Evolutionary conservation across 2,113 vertebrate genomes (phyloP).

Genomic region (Panurus biarmicus): DNA sequence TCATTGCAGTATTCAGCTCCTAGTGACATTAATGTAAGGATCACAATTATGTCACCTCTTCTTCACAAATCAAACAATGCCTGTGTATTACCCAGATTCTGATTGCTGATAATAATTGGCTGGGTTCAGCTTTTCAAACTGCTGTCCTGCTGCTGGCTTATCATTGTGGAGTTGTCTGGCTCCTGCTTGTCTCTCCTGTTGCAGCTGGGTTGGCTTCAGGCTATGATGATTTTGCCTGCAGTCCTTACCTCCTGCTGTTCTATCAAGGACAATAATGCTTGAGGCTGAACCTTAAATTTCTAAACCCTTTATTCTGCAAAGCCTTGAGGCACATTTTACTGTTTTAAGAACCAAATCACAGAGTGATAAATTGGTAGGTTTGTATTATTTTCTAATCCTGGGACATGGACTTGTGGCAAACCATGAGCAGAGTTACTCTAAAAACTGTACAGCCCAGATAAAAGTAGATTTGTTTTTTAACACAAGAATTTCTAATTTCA

Average conservation of each 20-base stretch:
- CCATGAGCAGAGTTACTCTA: neutral
- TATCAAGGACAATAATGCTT: slow-evolving; percentile 27
- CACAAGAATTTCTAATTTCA: neutral
- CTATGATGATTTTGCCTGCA: slow-evolving; percentile 33
- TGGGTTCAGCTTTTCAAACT: neutral
- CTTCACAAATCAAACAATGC: neutral
- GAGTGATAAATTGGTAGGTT: neutral
- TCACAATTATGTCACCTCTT: neutral
- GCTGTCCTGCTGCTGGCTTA: slow-evolving; percentile 10
- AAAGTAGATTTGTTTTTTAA: neutral
- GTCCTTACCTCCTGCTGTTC: slow-evolving; percentile 26
- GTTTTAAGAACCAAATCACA: neutral
- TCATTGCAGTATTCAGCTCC: neutral
- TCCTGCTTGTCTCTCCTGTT: slow-evolving; percentile 16
- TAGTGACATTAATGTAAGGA: neutral
- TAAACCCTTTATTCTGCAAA: neutral
- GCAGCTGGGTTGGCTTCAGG: slow-evolving; percentile 45
- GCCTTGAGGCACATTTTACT: slow-evolving; percentile 5
- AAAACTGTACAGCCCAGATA: neutral
- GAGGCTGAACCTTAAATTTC: slow-evolving; percentile 34
- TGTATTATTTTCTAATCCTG: neutral
- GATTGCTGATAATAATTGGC: neutral
- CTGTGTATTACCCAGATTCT: neutral
- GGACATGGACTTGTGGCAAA: neutral
- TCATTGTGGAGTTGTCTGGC: neutral